Base-by-base conservation (phyloP, 2,888 invertebrate genomes). In the Ligdia adustata region DNA sequence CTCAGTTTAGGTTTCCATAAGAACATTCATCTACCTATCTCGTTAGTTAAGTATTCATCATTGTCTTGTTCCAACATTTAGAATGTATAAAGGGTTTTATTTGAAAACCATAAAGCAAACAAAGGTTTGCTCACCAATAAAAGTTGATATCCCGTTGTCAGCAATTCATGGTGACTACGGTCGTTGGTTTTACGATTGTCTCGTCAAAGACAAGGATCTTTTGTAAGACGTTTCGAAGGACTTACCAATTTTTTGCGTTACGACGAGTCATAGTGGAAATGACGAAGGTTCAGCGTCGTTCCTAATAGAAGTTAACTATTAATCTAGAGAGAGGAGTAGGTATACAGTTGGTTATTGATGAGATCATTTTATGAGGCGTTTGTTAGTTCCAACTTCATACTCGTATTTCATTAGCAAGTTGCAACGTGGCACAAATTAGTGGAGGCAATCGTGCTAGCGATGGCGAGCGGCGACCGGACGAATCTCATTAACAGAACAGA, bases 401-500 rank as follows among this genome's bases (percentile, higher is more conserved):
- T 41, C 18, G 44, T 64, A 75, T 78, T 86, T 82, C 77, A 80
- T 85, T 82, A 82, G 78, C 62, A 66, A 66, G 71, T 70, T 75
- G 79, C 80, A 78, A 77, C 79, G 79, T 75, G 72, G 79, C 73
- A 80, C 81, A 83, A 85, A 84, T 85, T 83, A 80, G 75, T 75
- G 71, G 74, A 73, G 71, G 80, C 78, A 75, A 77, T 79, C 71
- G 69, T 72, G 62, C 58, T 31, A 38, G 43, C 42, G 35, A 42
- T 47, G 47, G 47, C 37, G 33, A 39, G 39, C 70, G 59, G 57
- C 68, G 71, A 66, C 76, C 79, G 80, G 75, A 72, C 77, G 78
- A 83, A 86, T 84, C 84, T 89, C 88, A 87, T 88, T 88, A 88
- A 78, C 78, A 64, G 69, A 45, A 69, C 74, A 79, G 83, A 87